Evolutionary conservation across 2,113 vertebrate species (phyloP), one percentile per base, ranked within the genome.

Genomic region (Mellivora capensis): DNA sequence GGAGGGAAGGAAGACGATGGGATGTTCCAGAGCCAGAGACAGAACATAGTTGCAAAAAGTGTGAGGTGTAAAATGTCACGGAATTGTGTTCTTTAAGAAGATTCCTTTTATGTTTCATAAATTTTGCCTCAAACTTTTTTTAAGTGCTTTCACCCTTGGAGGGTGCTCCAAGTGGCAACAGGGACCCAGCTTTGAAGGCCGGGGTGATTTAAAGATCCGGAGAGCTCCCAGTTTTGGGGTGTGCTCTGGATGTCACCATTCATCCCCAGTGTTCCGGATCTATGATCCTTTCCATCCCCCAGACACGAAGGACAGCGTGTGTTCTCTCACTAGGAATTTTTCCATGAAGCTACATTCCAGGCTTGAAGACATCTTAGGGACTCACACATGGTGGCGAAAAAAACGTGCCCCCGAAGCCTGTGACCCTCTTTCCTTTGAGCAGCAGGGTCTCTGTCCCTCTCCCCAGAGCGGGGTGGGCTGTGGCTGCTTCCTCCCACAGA

Each of bases 341-440:
- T 34, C 13, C 29, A 0, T 1, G 54, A 69, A 23, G 37, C 52
- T 29, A 7, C 1, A 0, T 10, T 7, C 71, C 69, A 23, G 85
- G 27, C 69, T 52, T 18, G 1, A 21, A 9, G 84, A 49, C 1
- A 3, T 8, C 47, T 27, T 1, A 20, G 57, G 25, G 62, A 9
- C 62, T 23, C 80, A 6, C 0, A 6, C 10, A 21, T 0, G 13
- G n/a, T n/a, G 1, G 6, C 3, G 3, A 54, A 29, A 5, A 5
- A 10, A 49, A 21, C 13, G 0, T 1, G 67, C 21, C 69, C 47
- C 2, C 4, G 14, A 47, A 14, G 44, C 47, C 72, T 2, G 17
- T 0, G 27, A 29, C 39, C 14, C 14, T 62, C 15, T 82, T 18
- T 39, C 47, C 31, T 7, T 29, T 2, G 47, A 59, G 77, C 14